Evolutionary conservation across 53 echinoderm and acorn worm genomes (phyloP), one percentile per base, ranked within the genome.

Genomic region (Crossaster papposus): DNA sequence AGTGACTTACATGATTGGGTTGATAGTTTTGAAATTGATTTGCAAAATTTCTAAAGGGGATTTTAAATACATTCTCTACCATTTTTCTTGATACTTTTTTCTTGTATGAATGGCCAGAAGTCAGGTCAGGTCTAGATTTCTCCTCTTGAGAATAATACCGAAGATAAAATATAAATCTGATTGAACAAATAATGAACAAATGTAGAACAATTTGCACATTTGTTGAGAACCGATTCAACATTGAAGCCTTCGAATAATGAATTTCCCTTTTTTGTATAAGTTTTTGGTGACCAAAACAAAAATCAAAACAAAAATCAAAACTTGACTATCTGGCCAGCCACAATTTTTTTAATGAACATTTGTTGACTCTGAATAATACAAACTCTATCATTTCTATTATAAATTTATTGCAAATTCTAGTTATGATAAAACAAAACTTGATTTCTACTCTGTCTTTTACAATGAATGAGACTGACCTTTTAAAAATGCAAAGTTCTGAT

Each of bases 21-120:
- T 58, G 51, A 15, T 22, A 17, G 22, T 36, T 26, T 4, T 55
- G 58, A 32, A 23, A 55, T 54, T 58, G 34, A 58, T 64, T 30
- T 36, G 26, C 6, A 53, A 81, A 30, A 84, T 84, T 84, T 71
- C 32, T 51, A 70, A 72, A 84, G 18, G 17, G 84, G 34, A 20
- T 26, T 20, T 84, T 24, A 70, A 70, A 84, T 84, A 72, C 72
- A 53, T 37, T 72, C 73, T 84, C 72, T 83, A 5, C 22, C 29
- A 51, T 44, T 58, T 31, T 84, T 70, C 52, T 84, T 0, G 29
- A 18, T 2, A 68, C 11, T 26, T 68, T 70, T 72, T n/a, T 83
- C 28, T 30, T 71, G 13, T 68, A 24, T 29, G 34, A 72, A 12
- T 52, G 84, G 53, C 30, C 32, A 71, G 28, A n/a, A 23, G 68